phyloP scores from a whole-genome alignment of 2,113 vertebrate genomes.

The Gulo gulo region DNA sequence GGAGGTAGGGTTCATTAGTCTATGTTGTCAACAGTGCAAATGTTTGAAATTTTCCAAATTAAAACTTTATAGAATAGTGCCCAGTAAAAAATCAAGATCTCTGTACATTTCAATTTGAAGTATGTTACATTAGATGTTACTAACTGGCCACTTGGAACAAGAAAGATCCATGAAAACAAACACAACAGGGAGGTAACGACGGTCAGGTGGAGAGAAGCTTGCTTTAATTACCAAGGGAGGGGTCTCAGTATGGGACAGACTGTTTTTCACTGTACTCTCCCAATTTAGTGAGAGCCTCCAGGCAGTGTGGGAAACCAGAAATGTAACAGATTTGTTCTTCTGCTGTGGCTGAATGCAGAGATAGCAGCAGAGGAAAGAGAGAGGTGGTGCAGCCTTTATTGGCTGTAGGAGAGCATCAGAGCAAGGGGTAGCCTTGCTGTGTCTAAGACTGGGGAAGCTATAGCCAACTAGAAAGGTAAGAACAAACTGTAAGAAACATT shows the following conservation, averaged over 20 bases:
- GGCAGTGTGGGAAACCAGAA: not conserved
- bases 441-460: not conserved
- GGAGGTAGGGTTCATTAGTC: fast-evolving
- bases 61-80: not conserved
- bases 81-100: not conserved
- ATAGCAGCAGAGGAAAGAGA: not conserved
- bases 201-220: not conserved
- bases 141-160: too few relatives aligned
- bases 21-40: not conserved
- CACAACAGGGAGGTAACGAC: too few relatives aligned
- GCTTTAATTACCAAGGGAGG: not conserved
- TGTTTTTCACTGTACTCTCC: not conserved
- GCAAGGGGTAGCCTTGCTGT: not conserved
- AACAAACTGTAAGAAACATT: not conserved
- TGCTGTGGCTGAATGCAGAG: not conserved
- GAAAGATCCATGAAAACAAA: not conserved
- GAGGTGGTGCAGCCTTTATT: not conserved
- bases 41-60: not conserved
- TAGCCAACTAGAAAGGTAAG: not conserved
- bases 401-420: not conserved
- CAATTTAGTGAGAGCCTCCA: not conserved
- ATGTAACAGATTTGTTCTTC: not conserved
- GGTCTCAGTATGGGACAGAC: not conserved
- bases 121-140: not conserved
- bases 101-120: not conserved